Base-by-base conservation (phyloP, 2,888 invertebrate genomes). In the Dascillus cervinus region DNA sequence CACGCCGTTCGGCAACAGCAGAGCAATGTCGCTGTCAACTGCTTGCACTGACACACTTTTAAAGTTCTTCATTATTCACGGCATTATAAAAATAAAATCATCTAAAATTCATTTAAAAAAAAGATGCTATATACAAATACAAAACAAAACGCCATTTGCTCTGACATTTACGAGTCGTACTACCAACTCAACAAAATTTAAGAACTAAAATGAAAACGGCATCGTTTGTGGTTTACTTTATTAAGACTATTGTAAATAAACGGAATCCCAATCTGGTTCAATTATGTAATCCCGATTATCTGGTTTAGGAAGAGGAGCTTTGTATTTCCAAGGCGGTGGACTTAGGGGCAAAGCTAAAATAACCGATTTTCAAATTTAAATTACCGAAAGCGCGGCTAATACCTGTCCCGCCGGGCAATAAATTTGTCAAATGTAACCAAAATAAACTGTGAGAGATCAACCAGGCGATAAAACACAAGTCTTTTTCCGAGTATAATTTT, bases 1-100 rank as follows among this genome's bases (percentile, higher is more conserved):
- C 51, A 78, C 76, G 68, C 82, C 80, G 69, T 81, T 77, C 49
- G 82, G 81, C 62, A 82, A 71, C 60, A 82, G 72, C 68, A 82
- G 71, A 60, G 82, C 79, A 70, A 82, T 80, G 73, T 83, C 82
- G 77, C 81, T 82, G 73, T 81, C 81, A 48, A 68, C 60, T 68
- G 82, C 82, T 78, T 82, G 82, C 66, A 83, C 82, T 64, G 82
- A 82, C 58, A 83, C 82, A 74, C 81, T 64, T 45, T 60, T 65
- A 52, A 58, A 51, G 55, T 60, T 60, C 61, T 60, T 62, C 65
- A 64, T 65, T 55, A 59, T 62, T 63, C 50, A 60, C 51, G 22
- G 24, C 22, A 37, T 39, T 32, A 37, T 40, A 37, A 26, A 21
- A 32, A 29, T 25, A 11, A 39, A 27, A 26, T 34, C 36, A 37